phyloP scores from a whole-genome alignment of 2,113 vertebrate species.

The Oxyura jamaicensis region DNA sequence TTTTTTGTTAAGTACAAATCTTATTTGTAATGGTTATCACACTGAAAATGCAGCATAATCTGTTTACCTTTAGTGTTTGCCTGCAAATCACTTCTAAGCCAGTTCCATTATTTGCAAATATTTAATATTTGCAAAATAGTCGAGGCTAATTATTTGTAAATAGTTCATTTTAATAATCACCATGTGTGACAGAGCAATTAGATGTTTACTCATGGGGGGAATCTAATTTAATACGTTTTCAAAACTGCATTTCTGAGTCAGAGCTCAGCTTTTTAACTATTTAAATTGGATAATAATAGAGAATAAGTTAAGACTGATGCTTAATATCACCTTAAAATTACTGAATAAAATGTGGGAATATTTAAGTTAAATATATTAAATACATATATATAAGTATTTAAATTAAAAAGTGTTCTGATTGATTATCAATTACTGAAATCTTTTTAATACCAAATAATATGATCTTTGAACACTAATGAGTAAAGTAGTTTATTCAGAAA shows the following conservation, averaged over 20 bases:
- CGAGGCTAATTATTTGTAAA: slow-evolving; percentile 1
- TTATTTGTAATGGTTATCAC: background rate
- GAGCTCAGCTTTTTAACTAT: background rate
- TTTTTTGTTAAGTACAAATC: background rate
- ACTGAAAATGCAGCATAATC: background rate
- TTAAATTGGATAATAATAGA: slow-evolving; percentile 33
- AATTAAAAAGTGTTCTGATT: background rate
- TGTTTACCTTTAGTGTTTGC: background rate
- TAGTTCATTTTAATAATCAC: slow-evolving; percentile 3
- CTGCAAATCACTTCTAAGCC: background rate
- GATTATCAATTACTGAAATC: slow-evolving; percentile 1
- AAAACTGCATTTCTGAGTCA: slow-evolving; percentile 38
- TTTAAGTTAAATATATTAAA: background rate
- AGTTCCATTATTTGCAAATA: background rate
- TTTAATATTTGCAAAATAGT: background rate
- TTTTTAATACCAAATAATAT: slow-evolving; percentile 17
- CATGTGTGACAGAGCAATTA: background rate
- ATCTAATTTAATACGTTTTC: slow-evolving; percentile 19
- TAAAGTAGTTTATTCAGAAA: slow-evolving; percentile 25
- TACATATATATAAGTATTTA: no score
- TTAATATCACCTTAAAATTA: background rate
- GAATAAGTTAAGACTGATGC: slow-evolving; percentile 7
- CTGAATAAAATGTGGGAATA: background rate
- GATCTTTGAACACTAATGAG: slow-evolving; percentile 1
- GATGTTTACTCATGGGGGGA: background rate